These are phyloP conservation scores for Cryptosula pallasiana DNA, from an alignment of 2,888 invertebrate species.

Conservation along the genomic window DNA sequence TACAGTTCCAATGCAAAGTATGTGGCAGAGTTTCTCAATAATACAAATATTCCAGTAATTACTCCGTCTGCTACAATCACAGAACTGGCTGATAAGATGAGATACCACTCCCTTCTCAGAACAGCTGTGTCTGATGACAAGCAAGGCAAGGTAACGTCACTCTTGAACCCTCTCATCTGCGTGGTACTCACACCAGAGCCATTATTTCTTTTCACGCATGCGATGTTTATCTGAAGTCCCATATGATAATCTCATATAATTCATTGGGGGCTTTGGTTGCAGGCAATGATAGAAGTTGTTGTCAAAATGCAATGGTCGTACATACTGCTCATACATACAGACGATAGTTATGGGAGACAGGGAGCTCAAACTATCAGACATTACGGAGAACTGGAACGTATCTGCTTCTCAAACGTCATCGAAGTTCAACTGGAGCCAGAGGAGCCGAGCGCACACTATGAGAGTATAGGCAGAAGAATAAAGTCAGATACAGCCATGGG, in stretches of 20 bases:
- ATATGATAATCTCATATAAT: no score
- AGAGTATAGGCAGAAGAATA: conserved; percentile 23
- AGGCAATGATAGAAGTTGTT: conserved; percentile 36
- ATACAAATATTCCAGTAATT: conserved; percentile 34
- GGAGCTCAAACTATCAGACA: conserved; percentile 30
- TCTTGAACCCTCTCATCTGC: no score
- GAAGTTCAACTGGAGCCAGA: neutral
- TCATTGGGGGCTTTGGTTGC: no score
- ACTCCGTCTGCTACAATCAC: conserved; percentile 35
- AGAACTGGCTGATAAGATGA: conserved; percentile 30
- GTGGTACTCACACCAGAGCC: no score
- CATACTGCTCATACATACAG: conserved; percentile 35
- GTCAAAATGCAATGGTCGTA: conserved; percentile 35
- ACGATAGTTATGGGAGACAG: conserved; percentile 34
- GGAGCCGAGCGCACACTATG: conserved; percentile 22
- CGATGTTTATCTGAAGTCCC: no score
- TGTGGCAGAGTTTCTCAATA: conserved; percentile 32
- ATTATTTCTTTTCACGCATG: no score
- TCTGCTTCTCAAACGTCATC: conserved; percentile 34
- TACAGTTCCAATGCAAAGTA: conserved; percentile 33
- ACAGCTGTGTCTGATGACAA: conserved; percentile 32
- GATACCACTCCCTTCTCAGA: conserved; percentile 32
- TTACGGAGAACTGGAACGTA: conserved; percentile 30
- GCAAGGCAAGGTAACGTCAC: conserved; percentile 32
- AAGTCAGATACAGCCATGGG: neutral